Conservation (phyloP, 2,113 vertebrate genomes). For the Clupea harengus region DNA sequence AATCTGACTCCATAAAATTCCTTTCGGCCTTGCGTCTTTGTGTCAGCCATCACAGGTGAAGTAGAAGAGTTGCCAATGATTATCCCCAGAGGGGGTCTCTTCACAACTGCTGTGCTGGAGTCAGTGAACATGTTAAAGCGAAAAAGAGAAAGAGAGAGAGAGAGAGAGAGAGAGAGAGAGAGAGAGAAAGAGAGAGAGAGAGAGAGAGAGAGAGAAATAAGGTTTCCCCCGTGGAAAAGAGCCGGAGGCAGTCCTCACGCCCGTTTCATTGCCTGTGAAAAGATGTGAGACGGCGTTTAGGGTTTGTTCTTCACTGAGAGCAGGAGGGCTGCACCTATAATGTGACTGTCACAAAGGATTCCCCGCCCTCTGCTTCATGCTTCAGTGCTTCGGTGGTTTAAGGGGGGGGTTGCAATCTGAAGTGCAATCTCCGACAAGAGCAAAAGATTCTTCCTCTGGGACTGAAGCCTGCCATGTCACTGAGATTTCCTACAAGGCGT, state of each 20-base stretch:
- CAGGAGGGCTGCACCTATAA: neutral
- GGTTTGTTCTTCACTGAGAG: neutral
- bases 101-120: neutral
- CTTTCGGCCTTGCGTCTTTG: neutral
- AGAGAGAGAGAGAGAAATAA: neutral
- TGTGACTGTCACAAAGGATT: slow-evolving; percentile 15
- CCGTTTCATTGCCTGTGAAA: neutral
- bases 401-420: neutral
- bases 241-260: neutral
- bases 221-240: neutral
- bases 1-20: no score
- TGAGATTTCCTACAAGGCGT: neutral
- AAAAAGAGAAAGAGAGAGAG: neutral
- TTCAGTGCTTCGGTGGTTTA: neutral
- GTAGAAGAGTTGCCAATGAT: neutral
- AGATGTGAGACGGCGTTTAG: neutral
- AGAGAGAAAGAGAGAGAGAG: neutral
- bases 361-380: neutral
- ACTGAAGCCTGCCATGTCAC: neutral
- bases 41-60: neutral
- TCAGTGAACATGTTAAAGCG: neutral
- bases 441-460: neutral
- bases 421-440: neutral
- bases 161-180: neutral
- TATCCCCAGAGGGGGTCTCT: neutral